Percentiles rank a stretch among this genome's conserved stretches.
These are phyloP conservation scores for Nymphalis polychloros DNA, from an alignment of 2,888 invertebrate species.

Conservation along the genomic window DNA sequence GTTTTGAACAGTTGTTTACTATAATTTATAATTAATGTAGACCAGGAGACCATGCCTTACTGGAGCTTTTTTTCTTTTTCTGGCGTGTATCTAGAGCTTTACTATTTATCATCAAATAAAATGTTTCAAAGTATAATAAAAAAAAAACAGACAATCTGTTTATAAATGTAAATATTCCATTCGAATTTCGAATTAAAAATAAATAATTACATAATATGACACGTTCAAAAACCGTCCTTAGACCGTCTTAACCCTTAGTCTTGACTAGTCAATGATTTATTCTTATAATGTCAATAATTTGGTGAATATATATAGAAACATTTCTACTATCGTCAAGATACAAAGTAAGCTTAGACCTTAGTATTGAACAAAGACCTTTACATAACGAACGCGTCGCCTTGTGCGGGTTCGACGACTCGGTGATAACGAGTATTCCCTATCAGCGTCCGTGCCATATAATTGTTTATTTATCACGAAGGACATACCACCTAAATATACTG, in stretches of 20 bases:
- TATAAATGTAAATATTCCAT: too few relatives aligned
- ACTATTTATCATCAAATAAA: too few relatives aligned
- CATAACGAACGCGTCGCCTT: slow-evolving; percentile 55
- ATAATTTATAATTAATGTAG: neutral
- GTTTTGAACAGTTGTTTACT: neutral
- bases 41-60: too few relatives aligned
- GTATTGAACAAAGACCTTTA: slow-evolving; percentile 36
- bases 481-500: slow-evolving; percentile 28
- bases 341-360: slow-evolving; percentile 23
- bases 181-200: too few relatives aligned
- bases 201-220: too few relatives aligned
- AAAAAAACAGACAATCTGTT: too few relatives aligned
- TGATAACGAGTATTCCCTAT: slow-evolving; percentile 71
- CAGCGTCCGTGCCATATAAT: slow-evolving; percentile 43
- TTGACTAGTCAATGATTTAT: too few relatives aligned
- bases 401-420: slow-evolving; percentile 69
- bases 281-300: neutral
- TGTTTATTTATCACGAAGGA: slow-evolving; percentile 39
- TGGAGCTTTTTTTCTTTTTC: too few relatives aligned
- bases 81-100: too few relatives aligned
- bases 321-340: neutral
- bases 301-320: neutral
- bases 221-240: too few relatives aligned
- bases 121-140: neutral
- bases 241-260: too few relatives aligned